Conservation (phyloP, 2,113 vertebrate genomes). For the Callithrix jacchus region DNA sequence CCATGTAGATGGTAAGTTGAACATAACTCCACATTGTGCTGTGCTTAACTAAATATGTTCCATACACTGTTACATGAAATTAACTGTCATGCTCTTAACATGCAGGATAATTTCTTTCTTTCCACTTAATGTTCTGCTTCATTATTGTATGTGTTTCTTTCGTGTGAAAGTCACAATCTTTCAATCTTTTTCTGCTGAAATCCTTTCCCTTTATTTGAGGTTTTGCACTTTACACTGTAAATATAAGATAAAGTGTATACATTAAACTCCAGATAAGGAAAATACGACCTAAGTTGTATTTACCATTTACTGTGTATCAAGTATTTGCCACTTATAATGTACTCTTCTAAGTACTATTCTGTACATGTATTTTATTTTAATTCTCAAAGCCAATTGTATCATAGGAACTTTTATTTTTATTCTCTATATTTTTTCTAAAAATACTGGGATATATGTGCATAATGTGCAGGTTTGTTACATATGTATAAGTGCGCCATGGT, state of each 20-base stretch:
- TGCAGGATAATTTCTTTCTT: neutral
- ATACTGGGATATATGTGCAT: no score
- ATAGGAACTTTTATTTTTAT: neutral
- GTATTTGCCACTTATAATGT: neutral
- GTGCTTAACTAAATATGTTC: neutral
- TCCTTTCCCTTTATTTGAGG: neutral
- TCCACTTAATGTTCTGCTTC: neutral
- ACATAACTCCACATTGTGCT: neutral
- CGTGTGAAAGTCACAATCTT: neutral
- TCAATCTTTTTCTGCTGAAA: neutral
- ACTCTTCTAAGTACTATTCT: neutral
- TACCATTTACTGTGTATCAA: neutral
- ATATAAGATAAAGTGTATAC: neutral
- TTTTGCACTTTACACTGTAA: neutral
- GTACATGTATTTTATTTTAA: slow-evolving; percentile 5
- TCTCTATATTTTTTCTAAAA: no score
- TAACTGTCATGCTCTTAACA: neutral
- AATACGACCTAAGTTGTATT: neutral
- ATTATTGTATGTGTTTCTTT: slow-evolving; percentile 3
- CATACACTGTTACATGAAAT: neutral
- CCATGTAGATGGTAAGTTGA: neutral
- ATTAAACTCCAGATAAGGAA: neutral
- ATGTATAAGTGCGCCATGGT: no score
- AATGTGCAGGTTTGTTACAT: no score
- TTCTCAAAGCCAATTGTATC: neutral